Evolutionary conservation across 1,140 invertebrate genomes (phyloP), one percentile per base, ranked within the genome.

Genomic region (Drosophila kurseongensis): DNA sequence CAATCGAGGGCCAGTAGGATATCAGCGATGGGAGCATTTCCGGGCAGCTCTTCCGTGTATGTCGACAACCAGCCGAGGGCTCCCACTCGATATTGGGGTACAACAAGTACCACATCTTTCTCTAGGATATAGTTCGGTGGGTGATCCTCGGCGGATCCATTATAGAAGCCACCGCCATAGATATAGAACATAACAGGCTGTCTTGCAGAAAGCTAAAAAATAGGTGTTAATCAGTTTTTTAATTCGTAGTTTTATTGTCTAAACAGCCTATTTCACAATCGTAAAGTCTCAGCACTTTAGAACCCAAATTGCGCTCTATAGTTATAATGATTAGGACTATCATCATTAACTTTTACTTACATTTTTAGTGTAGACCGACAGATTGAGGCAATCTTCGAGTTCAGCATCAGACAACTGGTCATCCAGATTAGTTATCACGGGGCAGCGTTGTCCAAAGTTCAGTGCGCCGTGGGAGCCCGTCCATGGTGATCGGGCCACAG

Each of bases 61-160:
- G 93, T 94, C 5, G 90, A 93, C 78, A 94, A 63, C 91, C 94
- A 94, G 92, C 94, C 94, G 45, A 94, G 91, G 0, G 93, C 93
- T 36, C 94, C 94, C 51, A 96, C 93, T 91, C 97, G 94, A 90
- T 97, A 98, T 90, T 98, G 97, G 0, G 96, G 93, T 1, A 96
- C 95, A 4, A 98, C 96, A 0, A 97, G 93, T 5, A 98, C 93
- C 0, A 97, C 93, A 74, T 97, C 95, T 44, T 94, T 93, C 56
- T 97, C 96, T 1, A 97, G 92, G 0, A 98, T 90, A 78, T 95
- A 95, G 75, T 96, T 95, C 0, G 96, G 95, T 1, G 95, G 95
- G 80, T 96, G 96, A 1, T 94, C 94, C 52, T 94, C 94, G 0
- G 94, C 54, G 0, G 90, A 90, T 16, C 91, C 91, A 67, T 91